A percentile compares a stretch with the other conserved stretches of the same genome.
Conservation (phyloP, 2,797 vertebrate genomes). For the Choloepus didactylus region DNA sequence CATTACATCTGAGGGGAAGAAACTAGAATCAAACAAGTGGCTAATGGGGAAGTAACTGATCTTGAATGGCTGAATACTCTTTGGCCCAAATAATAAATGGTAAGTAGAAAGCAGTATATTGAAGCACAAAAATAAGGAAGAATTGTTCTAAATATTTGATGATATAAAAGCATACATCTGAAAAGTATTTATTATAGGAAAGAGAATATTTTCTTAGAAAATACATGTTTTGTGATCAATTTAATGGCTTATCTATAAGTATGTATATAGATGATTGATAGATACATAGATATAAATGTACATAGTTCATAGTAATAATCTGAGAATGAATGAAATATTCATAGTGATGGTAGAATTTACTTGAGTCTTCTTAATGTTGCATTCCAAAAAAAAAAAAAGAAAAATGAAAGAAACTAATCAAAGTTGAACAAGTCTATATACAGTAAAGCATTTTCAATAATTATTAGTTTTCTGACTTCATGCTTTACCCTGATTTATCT, state of each 20-base stretch:
- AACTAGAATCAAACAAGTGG: slow-evolving; percentile 14
- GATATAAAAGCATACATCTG: background rate
- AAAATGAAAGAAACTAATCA: background rate
- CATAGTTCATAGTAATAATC: background rate
- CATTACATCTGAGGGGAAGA: slow-evolving; percentile 28
- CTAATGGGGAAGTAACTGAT: slow-evolving; percentile 55
- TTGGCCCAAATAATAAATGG: background rate
- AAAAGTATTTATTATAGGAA: background rate
- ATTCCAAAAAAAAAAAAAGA: background rate
- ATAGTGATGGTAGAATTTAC: background rate
- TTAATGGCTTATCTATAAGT: background rate
- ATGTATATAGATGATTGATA: background rate
- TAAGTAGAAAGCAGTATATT: background rate
- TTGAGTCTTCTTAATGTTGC: background rate
- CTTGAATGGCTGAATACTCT: background rate
- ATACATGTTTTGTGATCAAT: background rate
- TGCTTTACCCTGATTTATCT: background rate
- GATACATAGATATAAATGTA: background rate
- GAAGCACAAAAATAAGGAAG: background rate
- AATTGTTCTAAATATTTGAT: background rate
- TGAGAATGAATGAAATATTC: background rate
- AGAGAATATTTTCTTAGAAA: background rate
- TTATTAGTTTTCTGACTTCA: background rate
- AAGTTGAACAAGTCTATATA: background rate
- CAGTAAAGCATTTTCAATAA: background rate